Evolutionary conservation across 1,140 invertebrate species (phyloP).

Genomic region (Vollenhovia emeryi): DNA sequence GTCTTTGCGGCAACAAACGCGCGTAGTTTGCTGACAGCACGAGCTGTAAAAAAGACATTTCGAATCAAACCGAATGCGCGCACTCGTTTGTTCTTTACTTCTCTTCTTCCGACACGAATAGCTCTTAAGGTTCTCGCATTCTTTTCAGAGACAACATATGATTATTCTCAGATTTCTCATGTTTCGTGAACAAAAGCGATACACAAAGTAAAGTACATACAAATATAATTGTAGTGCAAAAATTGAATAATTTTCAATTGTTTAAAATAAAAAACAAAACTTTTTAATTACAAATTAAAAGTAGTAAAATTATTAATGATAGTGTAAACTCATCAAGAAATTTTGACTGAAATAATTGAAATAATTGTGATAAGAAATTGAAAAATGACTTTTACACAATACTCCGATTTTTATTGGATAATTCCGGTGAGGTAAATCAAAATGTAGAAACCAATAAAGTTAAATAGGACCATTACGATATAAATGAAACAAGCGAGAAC

Average conservation of each 20-base stretch:
- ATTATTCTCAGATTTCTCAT: not conserved
- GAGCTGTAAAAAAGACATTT: conserved; percentile 25
- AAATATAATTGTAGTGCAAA: not conserved
- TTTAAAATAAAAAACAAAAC: not conserved
- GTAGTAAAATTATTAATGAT: not conserved
- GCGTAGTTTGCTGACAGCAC: not conserved
- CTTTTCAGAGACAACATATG: not conserved
- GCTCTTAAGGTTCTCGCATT: not conserved
- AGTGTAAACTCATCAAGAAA: not conserved
- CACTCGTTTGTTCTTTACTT: not conserved
- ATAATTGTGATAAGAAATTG: not conserved
- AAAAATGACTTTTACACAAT: not conserved
- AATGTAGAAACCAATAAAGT: not conserved
- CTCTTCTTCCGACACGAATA: not conserved
- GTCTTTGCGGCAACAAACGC: conserved; percentile 27
- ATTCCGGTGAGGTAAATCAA: not conserved
- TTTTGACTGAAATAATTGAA: too few relatives aligned
- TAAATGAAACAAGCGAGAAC: too few relatives aligned
- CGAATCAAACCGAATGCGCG: not conserved
- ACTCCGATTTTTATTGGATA: not conserved
- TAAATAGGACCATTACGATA: too few relatives aligned
- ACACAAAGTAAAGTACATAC: not conserved
- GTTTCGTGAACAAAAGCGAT: not conserved
- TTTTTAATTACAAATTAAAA: not conserved
- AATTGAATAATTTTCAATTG: not conserved